Base-by-base conservation (phyloP, 2,797 vertebrate species). In the Pitangus sulphuratus region DNA sequence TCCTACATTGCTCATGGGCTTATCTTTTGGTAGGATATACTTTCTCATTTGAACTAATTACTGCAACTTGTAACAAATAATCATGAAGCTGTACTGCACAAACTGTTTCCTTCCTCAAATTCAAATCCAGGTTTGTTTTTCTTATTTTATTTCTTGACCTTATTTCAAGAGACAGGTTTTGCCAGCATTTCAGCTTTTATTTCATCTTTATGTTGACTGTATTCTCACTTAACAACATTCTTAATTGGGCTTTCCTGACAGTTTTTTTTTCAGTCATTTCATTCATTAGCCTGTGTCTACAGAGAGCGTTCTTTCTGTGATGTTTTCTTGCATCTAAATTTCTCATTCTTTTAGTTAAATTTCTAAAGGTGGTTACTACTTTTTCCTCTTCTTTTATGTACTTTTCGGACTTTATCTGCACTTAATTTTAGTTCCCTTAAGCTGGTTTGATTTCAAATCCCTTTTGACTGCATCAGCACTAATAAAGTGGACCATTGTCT, bases 361-460 rank as follows among this genome's bases (percentile, higher is more conserved):
- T 78, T 95, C 39, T 74, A 20, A 95, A 57, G n/a, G 25, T n/a
- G 15, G 24, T 81, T 88, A 31, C 48, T 76, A 2, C 22, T 85
- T 80, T 68, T 16, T 57, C 26, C 7, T 54, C 39, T 65, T 84
- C n/a, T 45, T 57, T 47, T 47, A 3, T 77, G 22, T 92, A 24
- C 31, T 91, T 61, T 77, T 48, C 21, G 33, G 64, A 53, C 35
- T 85, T 94, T 45, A 85, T 85, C 71, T 77, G 40, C 16, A 8
- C 71, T 89, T 82, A 54, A 35, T 62, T 93, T 89, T 74, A 87
- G 56, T 93, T 91, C 85, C 30, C 60, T 89, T 89, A 89, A 89
- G 60, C 42, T 83, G 53, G 64, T 91, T 91, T 89, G 68, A 77
- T 87, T 95, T 96, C 84, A 87, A 91, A 95, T 87, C 71, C 56